Percentiles rank a stretch among this genome's conserved stretches.
Evolutionary conservation across 2,797 vertebrate species (phyloP).

Genomic region (Melanotaenia pygmaea): DNA sequence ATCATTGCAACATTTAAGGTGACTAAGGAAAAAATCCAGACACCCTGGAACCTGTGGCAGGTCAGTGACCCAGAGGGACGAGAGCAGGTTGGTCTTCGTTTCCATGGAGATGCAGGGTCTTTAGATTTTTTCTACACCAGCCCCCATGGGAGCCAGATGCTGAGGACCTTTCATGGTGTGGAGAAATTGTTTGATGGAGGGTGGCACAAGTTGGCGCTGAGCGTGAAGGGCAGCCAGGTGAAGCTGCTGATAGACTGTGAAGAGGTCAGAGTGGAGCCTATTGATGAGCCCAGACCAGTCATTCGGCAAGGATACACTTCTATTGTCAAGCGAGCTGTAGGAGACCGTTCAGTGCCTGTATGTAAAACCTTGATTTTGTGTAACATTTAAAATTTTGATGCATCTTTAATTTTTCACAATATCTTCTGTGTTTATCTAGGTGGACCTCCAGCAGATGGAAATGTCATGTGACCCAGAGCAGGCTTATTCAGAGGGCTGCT

Average conservation of each 20-base stretch:
- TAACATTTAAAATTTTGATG: background rate
- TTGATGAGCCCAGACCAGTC: constrained; percentile 62
- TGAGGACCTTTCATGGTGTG: constrained; percentile 74
- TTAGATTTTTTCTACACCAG: constrained; percentile 80
- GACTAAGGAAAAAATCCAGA: constrained; percentile 64
- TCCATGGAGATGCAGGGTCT: constrained; percentile 72
- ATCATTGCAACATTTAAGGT: constrained; percentile 81
- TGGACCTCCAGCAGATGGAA: constrained; percentile 85
- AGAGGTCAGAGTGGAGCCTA: constrained; percentile 69
- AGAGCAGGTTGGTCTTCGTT: constrained; percentile 74
- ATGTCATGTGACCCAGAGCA: constrained; percentile 82
- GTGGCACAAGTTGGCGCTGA: constrained; percentile 84
- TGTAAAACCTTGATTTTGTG: constrained; percentile 24
- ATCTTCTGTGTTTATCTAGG: constrained; percentile 49
- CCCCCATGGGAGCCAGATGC: constrained; percentile 59
- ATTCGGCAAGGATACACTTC: constrained; percentile 71
- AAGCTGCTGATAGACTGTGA: constrained; percentile 81
- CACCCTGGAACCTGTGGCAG: constrained; percentile 84
- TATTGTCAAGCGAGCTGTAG: constrained; percentile 74
- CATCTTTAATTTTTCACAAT: background rate
- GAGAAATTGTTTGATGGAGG: constrained; percentile 79
- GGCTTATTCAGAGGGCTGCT: constrained; percentile 84
- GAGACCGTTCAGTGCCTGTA: constrained; percentile 74
- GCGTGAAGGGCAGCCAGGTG: constrained; percentile 73
- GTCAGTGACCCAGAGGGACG: constrained; percentile 78